Percentiles rank a stretch among this genome's conserved stretches.
Conservation (phyloP, 2,113 vertebrate species). For the Toxostoma redivivum region DNA sequence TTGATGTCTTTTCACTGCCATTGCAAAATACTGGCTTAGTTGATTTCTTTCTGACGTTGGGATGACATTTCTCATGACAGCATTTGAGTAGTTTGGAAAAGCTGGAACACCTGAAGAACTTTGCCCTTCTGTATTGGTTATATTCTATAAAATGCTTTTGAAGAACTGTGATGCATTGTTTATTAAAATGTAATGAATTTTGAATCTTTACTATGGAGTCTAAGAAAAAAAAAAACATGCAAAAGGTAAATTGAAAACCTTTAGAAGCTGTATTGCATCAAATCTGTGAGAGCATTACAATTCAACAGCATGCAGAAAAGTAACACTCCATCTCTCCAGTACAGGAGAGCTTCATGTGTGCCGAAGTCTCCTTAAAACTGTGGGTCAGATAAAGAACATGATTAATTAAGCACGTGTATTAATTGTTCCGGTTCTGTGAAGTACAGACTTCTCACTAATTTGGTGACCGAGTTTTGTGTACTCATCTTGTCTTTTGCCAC, state of each 20-base stretch:
- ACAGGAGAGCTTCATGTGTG: background rate
- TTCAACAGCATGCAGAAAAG: background rate
- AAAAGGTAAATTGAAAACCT: background rate
- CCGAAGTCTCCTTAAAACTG: constrained; percentile 36
- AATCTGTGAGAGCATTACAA: background rate
- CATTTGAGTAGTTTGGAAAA: background rate
- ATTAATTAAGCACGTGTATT: background rate
- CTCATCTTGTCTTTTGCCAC: background rate
- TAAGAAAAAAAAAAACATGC: background rate
- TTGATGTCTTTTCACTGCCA: background rate
- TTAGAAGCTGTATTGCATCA: background rate
- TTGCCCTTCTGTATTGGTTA: background rate
- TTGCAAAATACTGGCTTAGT: background rate
- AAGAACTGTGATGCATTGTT: background rate
- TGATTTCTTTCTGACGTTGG: background rate
- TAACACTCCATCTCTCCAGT: constrained; percentile 1
- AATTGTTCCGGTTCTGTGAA: background rate
- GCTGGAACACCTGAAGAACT: background rate
- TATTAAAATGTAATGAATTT: background rate
- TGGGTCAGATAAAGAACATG: constrained; percentile 8
- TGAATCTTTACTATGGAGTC: background rate
- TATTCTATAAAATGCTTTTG: background rate
- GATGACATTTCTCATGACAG: background rate
- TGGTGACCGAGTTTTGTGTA: background rate
- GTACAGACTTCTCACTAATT: background rate